A percentile compares a stretch with the other conserved stretches of the same genome.
Evolutionary conservation across 2,797 vertebrate genomes (phyloP).

Genomic region (Chrysocyon brachyurus): DNA sequence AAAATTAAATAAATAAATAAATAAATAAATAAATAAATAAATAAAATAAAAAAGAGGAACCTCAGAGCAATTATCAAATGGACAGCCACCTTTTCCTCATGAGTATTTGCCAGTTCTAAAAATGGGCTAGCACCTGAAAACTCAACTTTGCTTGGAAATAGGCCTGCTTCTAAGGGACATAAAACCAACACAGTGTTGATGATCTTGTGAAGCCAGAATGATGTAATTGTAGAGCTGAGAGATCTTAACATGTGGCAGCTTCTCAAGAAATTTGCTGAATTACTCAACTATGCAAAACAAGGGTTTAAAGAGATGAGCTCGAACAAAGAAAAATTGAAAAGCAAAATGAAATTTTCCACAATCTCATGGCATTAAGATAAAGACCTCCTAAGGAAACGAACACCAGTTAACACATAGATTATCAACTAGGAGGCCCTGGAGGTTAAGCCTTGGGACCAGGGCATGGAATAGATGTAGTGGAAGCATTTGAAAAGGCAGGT

Average conservation of each 20-base stretch:
- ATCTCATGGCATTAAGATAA: not conserved
- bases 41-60: not conserved
- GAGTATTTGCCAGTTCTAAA: not conserved
- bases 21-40: too few species aligned
- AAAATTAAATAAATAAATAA: too few species aligned
- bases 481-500: not conserved
- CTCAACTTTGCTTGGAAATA: not conserved
- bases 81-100: not conserved
- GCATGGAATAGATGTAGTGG: not conserved
- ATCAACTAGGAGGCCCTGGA: not conserved
- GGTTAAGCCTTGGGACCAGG: not conserved
- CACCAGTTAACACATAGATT: not conserved
- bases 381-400: not conserved
- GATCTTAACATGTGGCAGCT: not conserved
- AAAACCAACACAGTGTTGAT: not conserved
- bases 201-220: not conserved
- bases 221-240: not conserved
- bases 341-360: not conserved
- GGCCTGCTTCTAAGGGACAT: not conserved
- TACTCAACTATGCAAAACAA: not conserved
- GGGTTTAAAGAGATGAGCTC: not conserved
- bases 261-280: not conserved
- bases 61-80: not conserved
- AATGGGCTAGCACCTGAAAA: not conserved
- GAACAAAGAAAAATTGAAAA: not conserved